phyloP scores from a whole-genome alignment of 2,797 vertebrate species.

The Periparus ater region DNA sequence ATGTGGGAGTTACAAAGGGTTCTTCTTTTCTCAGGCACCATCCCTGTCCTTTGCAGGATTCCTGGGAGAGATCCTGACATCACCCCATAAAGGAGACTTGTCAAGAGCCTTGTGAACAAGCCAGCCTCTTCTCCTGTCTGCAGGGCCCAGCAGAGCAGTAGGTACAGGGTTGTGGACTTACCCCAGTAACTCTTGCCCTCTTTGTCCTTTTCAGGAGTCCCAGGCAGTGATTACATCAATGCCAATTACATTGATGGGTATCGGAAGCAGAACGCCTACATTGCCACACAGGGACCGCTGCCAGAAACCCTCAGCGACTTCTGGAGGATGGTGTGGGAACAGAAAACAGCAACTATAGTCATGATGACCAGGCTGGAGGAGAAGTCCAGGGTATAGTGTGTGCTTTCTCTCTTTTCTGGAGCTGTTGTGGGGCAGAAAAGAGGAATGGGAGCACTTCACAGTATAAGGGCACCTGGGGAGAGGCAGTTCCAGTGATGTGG shows the following conservation, averaged over 20 bases:
- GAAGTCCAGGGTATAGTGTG: slow-evolving; percentile 88
- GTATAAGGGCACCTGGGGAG: background rate
- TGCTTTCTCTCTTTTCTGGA: background rate
- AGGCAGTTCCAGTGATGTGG: background rate
- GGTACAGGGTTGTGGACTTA: background rate
- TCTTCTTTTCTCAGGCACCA: background rate
- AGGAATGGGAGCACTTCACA: background rate
- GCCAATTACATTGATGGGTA: slow-evolving; percentile 96
- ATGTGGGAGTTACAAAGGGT: background rate
- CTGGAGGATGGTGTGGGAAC: slow-evolving; percentile 99
- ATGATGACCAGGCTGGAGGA: slow-evolving; percentile 98
- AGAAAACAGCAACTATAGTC: slow-evolving; percentile 89
- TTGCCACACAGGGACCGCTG: slow-evolving; percentile 93
- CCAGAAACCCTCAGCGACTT: slow-evolving; percentile 94
- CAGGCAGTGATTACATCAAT: slow-evolving; percentile 95
- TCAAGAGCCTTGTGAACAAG: background rate
- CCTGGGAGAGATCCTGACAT: background rate
- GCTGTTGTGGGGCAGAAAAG: background rate
- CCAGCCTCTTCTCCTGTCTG: background rate
- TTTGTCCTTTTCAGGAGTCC: slow-evolving; percentile 78
- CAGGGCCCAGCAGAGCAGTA: background rate
- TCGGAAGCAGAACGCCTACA: slow-evolving; percentile 97
- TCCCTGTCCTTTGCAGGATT: background rate
- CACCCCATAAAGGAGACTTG: background rate
- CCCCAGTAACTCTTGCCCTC: background rate